Base-by-base conservation (phyloP, 2,888 invertebrate genomes). In the Chymomyza amoena region DNA sequence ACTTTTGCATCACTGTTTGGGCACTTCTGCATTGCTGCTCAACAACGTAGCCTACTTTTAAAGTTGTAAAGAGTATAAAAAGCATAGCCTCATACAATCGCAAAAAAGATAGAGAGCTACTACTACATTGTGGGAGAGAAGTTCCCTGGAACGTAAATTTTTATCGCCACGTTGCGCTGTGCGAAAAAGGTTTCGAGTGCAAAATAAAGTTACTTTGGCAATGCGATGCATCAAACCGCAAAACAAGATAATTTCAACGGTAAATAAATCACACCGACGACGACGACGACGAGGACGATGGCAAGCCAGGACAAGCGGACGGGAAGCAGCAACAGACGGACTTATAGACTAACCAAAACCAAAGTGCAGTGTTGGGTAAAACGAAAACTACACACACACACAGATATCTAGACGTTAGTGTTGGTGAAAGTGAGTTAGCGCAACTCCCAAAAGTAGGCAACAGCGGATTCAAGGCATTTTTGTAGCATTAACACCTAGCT, bases 171-270 rank as follows among this genome's bases (percentile, higher is more conserved):
- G 69, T 81, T 70, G 80, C 70, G 74, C 70, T 73, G 76, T 75
- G 85, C 39, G 73, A 84, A 84, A 84, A 87, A 82, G 82, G 85
- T 78, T 87, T 84, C 78, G 83, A 84, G 84, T 87, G 84, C 87
- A 79, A 82, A 84, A 87, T 84, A 84, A 84, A 84, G 87, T 87
- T 84, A 87, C 84, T 84, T 84, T 78, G 78, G 78, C 80, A 87
- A 75, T 85, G 85, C 79, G 83, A 87, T 85, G 84, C 84, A 87
- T 87, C 85, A 85, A 82, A 87, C 87, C 87, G 77, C 84, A 89
- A 81, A 88, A 87, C 87, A 88, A 85, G 89, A 89, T 89, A 89
- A 89, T 89, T 89, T 89, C 88, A 87, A 86, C 87, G 82, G 88
- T 82, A 89, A 89, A 89, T 89, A 89, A 89, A 89, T 89, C 89